A percentile compares a stretch with the other conserved stretches of the same genome.
These are phyloP conservation scores for Cherax destructor DNA, from an alignment of 1,140 invertebrate species.

Conservation along the genomic window DNA sequence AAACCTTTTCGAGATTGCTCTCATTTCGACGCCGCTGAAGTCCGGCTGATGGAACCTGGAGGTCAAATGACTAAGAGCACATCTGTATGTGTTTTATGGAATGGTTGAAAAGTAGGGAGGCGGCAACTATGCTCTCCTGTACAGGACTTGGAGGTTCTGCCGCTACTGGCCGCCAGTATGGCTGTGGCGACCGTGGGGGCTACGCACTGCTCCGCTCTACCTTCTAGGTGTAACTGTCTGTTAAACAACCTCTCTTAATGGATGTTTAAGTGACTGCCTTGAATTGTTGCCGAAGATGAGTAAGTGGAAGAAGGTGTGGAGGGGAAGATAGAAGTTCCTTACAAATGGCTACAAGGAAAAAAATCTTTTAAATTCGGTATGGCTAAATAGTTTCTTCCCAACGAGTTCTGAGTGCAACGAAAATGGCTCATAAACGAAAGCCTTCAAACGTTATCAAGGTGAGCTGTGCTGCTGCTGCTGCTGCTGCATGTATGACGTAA, in stretches of 20 bases:
- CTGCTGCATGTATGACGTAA: no score
- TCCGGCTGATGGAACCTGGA: no score
- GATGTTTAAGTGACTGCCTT: neutral
- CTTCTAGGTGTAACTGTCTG: slow-evolving; percentile 9
- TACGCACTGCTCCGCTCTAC: neutral
- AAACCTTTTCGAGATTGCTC: neutral
- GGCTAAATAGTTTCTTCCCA: slow-evolving; percentile 14
- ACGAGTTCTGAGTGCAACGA: slow-evolving; percentile 43
- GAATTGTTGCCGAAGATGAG: neutral
- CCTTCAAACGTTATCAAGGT: slow-evolving; percentile 45
- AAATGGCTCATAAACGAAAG: slow-evolving; percentile 63
- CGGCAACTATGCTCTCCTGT: slow-evolving; percentile 40
- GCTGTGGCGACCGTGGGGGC: slow-evolving; percentile 19
- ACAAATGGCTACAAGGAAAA: neutral
- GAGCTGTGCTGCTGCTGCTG: neutral
- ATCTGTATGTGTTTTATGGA: neutral
- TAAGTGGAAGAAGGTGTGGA: neutral
- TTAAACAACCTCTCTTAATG: slow-evolving; percentile 19
- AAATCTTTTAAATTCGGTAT: slow-evolving; percentile 7
- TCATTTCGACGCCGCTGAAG: neutral
- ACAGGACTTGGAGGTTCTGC: slow-evolving; percentile 2
- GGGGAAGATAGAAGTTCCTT: slow-evolving; percentile 14
- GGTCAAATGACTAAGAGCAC: no score
- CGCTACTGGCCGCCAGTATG: slow-evolving; percentile 43
- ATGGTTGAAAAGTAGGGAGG: neutral